Percentiles rank a stretch among this genome's conserved stretches.
These are phyloP conservation scores for Chrysopilus asiliformis DNA, from an alignment of 2,888 invertebrate genomes.

Conservation along the genomic window DNA sequence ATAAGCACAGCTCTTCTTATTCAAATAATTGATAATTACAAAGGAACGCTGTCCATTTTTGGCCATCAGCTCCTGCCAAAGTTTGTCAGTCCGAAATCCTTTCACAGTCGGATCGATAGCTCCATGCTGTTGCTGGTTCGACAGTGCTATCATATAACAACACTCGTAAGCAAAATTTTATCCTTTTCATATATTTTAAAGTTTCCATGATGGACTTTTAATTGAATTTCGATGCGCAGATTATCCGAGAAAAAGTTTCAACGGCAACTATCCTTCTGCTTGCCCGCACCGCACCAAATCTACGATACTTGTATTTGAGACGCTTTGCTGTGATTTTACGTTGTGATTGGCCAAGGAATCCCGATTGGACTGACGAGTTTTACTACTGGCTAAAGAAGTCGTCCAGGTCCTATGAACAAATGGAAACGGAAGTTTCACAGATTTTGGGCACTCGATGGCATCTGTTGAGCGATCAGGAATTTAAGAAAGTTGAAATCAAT, in stretches of 20 bases:
- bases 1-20: conserved; percentile 40
- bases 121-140: conserved; percentile 50
- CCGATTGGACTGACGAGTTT: conserved; percentile 54
- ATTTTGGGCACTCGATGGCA: conserved; percentile 54
- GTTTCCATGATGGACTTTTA: neutral
- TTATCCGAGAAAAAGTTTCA: conserved; percentile 62
- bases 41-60: conserved; percentile 46
- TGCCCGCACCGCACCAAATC: conserved; percentile 47
- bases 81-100: conserved; percentile 50
- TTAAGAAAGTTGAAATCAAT: conserved; percentile 39
- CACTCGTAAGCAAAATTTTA: conserved; percentile 41
- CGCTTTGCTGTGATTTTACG: conserved; percentile 57
- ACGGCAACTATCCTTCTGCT: conserved; percentile 61
- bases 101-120: conserved; percentile 56
- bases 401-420: conserved; percentile 48
- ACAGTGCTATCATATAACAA: conserved; percentile 51
- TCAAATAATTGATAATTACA: conserved; percentile 47
- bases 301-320: conserved; percentile 50
- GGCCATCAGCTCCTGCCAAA: conserved; percentile 55
- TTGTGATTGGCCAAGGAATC: conserved; percentile 52
- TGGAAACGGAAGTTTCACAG: conserved; percentile 54
- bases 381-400: conserved; percentile 49
- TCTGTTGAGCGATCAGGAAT: conserved; percentile 51
- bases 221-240: conserved; percentile 36
- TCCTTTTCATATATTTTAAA: neutral